Percentiles rank a stretch among this genome's conserved stretches.
These are phyloP conservation scores for Urocitellus parryii DNA, from an alignment of 2,113 vertebrate species.

Conservation along the genomic window DNA sequence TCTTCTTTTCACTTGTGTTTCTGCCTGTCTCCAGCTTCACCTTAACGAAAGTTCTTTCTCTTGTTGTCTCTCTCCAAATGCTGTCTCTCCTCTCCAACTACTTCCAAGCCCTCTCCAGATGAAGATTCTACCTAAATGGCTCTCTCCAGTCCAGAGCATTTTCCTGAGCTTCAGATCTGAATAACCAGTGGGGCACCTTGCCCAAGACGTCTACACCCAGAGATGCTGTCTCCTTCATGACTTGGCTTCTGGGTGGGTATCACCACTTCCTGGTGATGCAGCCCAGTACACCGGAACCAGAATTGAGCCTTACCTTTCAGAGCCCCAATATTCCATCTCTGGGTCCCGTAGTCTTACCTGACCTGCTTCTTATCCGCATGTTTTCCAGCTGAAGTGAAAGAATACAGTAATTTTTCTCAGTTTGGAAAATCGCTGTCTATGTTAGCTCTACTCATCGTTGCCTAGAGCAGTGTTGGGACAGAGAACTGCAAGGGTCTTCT, in stretches of 20 bases:
- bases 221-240: not conserved
- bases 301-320: not conserved
- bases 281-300: too few species aligned
- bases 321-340: not conserved
- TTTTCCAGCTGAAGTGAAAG: not conserved
- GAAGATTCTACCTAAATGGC: not conserved
- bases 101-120: not conserved
- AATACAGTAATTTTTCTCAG: not conserved
- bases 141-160: not conserved
- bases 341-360: not conserved
- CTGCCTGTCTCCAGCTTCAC: not conserved
- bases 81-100: not conserved
- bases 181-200: too few species aligned
- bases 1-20: not conserved
- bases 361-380: not conserved
- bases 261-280: too few species aligned
- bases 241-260: not conserved
- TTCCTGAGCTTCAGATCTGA: not conserved
- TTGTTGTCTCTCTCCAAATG: not conserved
- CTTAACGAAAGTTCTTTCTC: not conserved
- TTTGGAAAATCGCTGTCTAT: not conserved
- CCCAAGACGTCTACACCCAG: not conserved
- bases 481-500: not conserved
- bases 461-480: not conserved
- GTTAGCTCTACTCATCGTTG: not conserved